Conservation (phyloP, 2,888 invertebrate species). For the Cenopis cana region DNA sequence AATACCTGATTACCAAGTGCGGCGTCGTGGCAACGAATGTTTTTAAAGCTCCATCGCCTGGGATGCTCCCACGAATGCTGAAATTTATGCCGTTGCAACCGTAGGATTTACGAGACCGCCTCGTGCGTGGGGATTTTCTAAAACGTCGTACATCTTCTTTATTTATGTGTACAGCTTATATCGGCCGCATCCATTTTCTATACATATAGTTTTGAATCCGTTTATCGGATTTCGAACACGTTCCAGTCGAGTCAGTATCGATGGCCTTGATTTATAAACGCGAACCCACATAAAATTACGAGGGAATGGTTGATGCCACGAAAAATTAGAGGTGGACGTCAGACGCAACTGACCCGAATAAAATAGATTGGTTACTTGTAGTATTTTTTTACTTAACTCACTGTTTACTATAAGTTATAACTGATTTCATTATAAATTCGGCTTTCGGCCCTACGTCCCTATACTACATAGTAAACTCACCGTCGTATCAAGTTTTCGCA, state of each 20-base stretch:
- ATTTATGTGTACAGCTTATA: slow-evolving; percentile 84
- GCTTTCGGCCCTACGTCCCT: no score
- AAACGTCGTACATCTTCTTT: slow-evolving; percentile 80
- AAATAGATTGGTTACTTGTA: background rate
- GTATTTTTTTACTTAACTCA: no score
- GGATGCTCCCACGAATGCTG: slow-evolving; percentile 57
- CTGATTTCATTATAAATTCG: no score
- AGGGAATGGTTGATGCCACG: slow-evolving; percentile 58
- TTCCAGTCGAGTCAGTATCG: slow-evolving; percentile 73
- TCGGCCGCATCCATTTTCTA: slow-evolving; percentile 74
- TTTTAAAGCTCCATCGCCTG: slow-evolving; percentile 50
- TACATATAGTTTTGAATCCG: slow-evolving; percentile 74
- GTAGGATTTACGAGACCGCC: slow-evolving; percentile 72
- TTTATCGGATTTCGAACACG: slow-evolving; percentile 83
- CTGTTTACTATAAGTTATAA: background rate
- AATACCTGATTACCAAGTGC: slow-evolving; percentile 31
- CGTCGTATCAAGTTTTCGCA: no score
- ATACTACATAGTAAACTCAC: no score
- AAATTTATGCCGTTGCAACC: slow-evolving; percentile 76
- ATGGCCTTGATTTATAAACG: slow-evolving; percentile 76
- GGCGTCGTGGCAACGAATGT: slow-evolving; percentile 46
- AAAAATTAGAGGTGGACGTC: slow-evolving; percentile 51
- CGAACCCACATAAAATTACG: slow-evolving; percentile 72
- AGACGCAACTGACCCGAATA: background rate
- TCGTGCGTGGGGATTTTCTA: slow-evolving; percentile 81